Conservation (phyloP, 1,140 invertebrate genomes). For the Ganaspis sp. region DNA sequence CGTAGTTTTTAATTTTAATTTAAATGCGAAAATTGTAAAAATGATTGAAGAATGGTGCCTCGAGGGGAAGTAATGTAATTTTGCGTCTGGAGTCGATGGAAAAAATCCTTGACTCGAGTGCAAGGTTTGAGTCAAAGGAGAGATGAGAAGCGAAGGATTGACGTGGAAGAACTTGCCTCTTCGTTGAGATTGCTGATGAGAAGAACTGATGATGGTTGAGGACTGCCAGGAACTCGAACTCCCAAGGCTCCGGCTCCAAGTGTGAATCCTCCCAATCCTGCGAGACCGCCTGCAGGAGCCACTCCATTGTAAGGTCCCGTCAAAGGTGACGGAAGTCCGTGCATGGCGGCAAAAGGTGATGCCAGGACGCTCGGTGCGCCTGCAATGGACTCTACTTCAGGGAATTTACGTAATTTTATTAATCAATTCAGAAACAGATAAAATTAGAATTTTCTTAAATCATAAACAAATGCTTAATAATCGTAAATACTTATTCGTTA, state of each 20-base stretch:
- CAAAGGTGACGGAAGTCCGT: slow-evolving; percentile 82
- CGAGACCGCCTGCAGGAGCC: slow-evolving; percentile 83
- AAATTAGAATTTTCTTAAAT: background rate
- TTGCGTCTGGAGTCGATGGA: background rate
- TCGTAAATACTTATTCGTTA: too few species aligned
- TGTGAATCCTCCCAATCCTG: slow-evolving; percentile 84
- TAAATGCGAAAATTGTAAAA: too few species aligned
- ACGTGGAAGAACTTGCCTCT: slow-evolving; percentile 82
- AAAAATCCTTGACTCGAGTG: slow-evolving; percentile 1
- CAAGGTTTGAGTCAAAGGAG: background rate
- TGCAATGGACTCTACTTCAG: slow-evolving; percentile 76
- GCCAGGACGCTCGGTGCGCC: slow-evolving; percentile 88
- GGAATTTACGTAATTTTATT: slow-evolving; percentile 62
- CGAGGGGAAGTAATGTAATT: background rate
- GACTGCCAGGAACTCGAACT: slow-evolving; percentile 78
- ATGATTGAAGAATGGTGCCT: background rate
- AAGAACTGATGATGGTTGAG: slow-evolving; percentile 87
- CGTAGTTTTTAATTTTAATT: too few species aligned
- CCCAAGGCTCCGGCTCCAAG: slow-evolving; percentile 78
- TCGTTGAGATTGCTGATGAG: slow-evolving; percentile 94
- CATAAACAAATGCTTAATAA: background rate
- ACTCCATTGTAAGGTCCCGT: slow-evolving; percentile 82
- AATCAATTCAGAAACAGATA: slow-evolving; percentile 30
- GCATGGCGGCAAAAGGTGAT: slow-evolving; percentile 87
- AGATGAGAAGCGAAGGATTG: background rate